phyloP scores from a whole-genome alignment of 2,888 invertebrate genomes.

The Gerosis bhagava region DNA sequence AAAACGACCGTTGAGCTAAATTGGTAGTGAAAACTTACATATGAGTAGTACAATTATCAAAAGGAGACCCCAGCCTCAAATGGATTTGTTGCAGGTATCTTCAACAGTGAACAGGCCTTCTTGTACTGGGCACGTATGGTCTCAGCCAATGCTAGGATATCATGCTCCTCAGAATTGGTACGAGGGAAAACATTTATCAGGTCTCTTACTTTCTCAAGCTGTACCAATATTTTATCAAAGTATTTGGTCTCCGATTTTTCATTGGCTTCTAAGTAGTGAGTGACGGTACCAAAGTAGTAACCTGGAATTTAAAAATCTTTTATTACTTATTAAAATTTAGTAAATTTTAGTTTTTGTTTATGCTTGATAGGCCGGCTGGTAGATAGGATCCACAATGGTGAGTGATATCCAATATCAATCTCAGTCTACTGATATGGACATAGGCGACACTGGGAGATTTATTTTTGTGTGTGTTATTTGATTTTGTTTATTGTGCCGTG shows the following conservation, averaged over 20 bases:
- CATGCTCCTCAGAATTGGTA: conserved; percentile 84
- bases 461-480: no score
- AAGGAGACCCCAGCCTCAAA: conserved; percentile 83
- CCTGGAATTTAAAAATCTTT: conserved; percentile 63
- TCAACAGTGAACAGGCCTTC: conserved; percentile 85
- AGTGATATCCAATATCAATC: no score
- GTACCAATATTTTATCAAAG: conserved; percentile 77
- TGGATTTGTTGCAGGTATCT: conserved; percentile 80
- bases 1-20: no score
- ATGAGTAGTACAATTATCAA: no score
- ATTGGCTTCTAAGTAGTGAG: conserved; percentile 65
- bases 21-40: no score
- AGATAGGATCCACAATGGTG: no score
- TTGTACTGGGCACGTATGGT: conserved; percentile 86
- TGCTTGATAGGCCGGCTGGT: no score
- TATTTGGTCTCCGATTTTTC: conserved; percentile 50
- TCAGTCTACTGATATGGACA: no score
- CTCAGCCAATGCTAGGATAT: conserved; percentile 84
- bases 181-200: conserved; percentile 85
- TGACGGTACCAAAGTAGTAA: conserved; percentile 85
- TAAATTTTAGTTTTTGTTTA: no score
- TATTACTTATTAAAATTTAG: no score
- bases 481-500: no score
- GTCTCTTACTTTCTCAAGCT: conserved; percentile 80
- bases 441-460: no score